Conservation (phyloP, 2,113 vertebrate genomes). For the Puma concolor region DNA sequence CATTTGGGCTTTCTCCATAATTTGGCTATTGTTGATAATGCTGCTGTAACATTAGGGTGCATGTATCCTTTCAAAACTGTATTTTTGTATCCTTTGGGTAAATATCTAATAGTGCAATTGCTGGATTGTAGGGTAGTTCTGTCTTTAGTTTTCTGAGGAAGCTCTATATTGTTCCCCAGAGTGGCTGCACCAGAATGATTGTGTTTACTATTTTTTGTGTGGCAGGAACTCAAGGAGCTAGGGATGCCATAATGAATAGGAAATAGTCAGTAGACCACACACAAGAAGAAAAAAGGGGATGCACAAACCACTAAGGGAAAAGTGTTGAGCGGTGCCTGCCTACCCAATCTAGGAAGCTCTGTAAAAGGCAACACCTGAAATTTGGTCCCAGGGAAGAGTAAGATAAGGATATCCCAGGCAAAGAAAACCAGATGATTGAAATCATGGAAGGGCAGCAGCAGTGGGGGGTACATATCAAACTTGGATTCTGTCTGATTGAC, state of each 20-base stretch:
- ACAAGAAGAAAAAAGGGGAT: neutral
- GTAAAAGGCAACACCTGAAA: neutral
- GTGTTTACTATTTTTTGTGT: neutral
- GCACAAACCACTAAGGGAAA: neutral
- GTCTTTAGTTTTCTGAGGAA: no score
- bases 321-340: no score
- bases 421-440: neutral
- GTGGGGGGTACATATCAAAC: fast-evolving
- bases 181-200: no score
- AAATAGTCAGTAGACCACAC: neutral
- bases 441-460: neutral
- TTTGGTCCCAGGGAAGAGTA: neutral
- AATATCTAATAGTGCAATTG: no score
- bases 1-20: no score
- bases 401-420: neutral
- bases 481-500: neutral
- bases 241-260: neutral
- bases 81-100: no score
- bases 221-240: neutral
- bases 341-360: neutral
- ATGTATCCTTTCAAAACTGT: no score
- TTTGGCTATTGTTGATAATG: no score
- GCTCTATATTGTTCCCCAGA: no score
- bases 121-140: no score
- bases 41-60: no score